These are phyloP conservation scores for Chelon auratus DNA, from an alignment of 2,797 vertebrate genomes.

Conservation along the genomic window DNA sequence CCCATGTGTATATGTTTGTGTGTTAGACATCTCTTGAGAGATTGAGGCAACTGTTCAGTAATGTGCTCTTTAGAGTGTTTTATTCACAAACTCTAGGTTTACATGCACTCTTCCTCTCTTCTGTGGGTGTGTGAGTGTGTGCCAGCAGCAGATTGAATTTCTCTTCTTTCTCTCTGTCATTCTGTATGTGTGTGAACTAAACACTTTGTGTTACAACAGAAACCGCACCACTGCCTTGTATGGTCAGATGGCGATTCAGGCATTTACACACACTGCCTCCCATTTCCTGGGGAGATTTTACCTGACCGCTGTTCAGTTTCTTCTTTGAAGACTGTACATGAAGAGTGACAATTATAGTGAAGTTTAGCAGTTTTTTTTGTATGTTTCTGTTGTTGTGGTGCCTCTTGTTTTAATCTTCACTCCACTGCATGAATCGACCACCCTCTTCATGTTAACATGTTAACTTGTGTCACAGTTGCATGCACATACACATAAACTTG, in stretches of 20 bases:
- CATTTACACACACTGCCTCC: conserved; percentile 9
- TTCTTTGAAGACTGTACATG: neutral
- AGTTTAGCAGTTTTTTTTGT: neutral
- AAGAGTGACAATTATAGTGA: neutral
- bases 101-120: conserved; percentile 12
- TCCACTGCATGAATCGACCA: conserved; percentile 7
- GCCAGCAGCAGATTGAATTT: conserved; percentile 55
- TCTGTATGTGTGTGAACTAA: conserved; percentile 32
- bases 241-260: conserved; percentile 53
- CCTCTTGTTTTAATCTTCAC: conserved; percentile 21
- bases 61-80: neutral
- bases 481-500: neutral
- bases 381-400: conserved; percentile 13
- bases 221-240: conserved; percentile 66
- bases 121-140: conserved; percentile 27
- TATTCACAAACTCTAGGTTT: conserved; percentile 17
- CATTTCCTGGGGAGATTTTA: conserved; percentile 11
- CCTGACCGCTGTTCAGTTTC: neutral
- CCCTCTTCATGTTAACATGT: conserved; percentile 24
- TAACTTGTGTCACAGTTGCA: neutral
- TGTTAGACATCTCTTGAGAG: conserved; percentile 13
- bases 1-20: neutral
- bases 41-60: conserved; percentile 17
- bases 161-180: conserved; percentile 25
- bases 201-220: conserved; percentile 52